These are phyloP conservation scores for Luidia sarsii DNA, from an alignment of 53 echinoderm and acorn worm species.

Conservation along the genomic window DNA sequence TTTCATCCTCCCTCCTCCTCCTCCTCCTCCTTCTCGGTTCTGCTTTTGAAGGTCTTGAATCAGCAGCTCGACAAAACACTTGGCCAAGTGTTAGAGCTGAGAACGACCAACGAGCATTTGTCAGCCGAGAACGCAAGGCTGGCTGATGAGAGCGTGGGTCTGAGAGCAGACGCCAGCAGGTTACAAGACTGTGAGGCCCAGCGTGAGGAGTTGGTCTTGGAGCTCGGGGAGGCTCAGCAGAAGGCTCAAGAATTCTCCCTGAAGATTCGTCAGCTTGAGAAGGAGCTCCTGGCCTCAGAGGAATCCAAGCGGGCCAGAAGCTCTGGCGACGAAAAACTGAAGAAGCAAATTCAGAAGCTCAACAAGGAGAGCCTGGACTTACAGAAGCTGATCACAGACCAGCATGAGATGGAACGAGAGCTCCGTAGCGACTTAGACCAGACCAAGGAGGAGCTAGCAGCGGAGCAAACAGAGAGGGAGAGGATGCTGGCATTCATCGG, in stretches of 20 bases:
- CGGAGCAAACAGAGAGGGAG: constrained; percentile 60
- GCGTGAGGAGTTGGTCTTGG: constrained; percentile 16
- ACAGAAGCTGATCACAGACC: constrained; percentile 45
- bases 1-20: too few relatives aligned
- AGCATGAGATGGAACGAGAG: constrained; percentile 24
- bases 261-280: constrained; percentile 57
- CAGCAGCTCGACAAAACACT: constrained; percentile 68
- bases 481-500: constrained; percentile 62
- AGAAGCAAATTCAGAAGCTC: constrained; percentile 42
- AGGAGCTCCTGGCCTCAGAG: constrained; percentile 31
- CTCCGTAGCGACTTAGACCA: constrained; percentile 50
- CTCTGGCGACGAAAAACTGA: constrained; percentile 48
- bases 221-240: constrained; percentile 58
- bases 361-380: constrained; percentile 45
- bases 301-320: constrained; percentile 25
- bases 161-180: constrained; percentile 39
- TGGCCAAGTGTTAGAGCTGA: constrained; percentile 61
- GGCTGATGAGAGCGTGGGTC: constrained; percentile 37
- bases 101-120: constrained; percentile 56
- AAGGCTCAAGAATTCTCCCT: constrained; percentile 61
- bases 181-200: constrained; percentile 50
- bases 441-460: constrained; percentile 22
- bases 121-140: constrained; percentile 34
- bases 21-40: too few relatives aligned
- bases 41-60: constrained; percentile 60